Conservation (phyloP, 2,113 vertebrate species). For the Ophiodon elongatus region DNA sequence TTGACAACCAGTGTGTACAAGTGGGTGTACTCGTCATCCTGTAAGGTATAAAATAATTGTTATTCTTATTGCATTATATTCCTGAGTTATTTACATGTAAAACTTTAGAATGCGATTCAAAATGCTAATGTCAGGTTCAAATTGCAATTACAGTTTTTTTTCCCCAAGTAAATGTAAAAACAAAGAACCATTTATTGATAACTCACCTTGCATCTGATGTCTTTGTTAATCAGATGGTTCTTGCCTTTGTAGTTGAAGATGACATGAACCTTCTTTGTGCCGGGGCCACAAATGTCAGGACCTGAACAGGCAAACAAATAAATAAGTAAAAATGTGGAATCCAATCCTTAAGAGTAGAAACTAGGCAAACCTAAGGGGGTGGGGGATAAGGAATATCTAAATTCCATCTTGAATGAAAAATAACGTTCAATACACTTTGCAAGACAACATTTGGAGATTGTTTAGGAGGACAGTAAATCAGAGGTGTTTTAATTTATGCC, state of each 20-base stretch:
- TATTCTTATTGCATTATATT: background rate
- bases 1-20: slow-evolving; percentile 88
- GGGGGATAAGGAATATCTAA: background rate
- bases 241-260: slow-evolving; percentile 91
- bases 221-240: slow-evolving; percentile 90
- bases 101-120: background rate
- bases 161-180: background rate
- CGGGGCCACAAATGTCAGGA: slow-evolving; percentile 91
- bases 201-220: slow-evolving; percentile 88
- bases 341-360: background rate
- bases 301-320: slow-evolving; percentile 73
- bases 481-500: background rate
- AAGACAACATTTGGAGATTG: background rate
- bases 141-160: background rate
- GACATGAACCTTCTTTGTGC: slow-evolving; percentile 90
- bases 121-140: background rate
- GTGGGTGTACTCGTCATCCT: slow-evolving; percentile 90
- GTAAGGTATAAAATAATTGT: slow-evolving; percentile 9
- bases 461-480: no score
- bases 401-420: background rate
- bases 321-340: background rate
- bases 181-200: background rate
- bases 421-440: background rate
- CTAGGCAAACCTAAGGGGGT: background rate
- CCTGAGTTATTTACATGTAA: background rate